Evolutionary conservation across 2,113 vertebrate genomes (phyloP).

Genomic region (Engystomops pustulosus): DNA sequence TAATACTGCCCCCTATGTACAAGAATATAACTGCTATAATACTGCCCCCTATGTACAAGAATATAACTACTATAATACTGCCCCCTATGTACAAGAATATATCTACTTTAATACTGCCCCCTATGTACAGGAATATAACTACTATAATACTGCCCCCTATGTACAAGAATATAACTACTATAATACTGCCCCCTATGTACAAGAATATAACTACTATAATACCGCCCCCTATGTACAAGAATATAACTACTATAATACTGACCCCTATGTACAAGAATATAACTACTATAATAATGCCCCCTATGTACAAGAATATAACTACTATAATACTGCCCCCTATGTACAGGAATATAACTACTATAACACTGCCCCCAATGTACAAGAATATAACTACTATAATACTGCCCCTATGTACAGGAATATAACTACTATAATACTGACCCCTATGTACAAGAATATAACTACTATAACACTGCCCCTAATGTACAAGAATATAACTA

Average conservation of each 20-base stretch:
- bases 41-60: not conserved
- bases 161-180: constrained; percentile 1
- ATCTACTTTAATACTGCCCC: not conserved
- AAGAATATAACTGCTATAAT: constrained; percentile 3
- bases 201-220: constrained; percentile 18
- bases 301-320: constrained; percentile 10
- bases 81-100: constrained; percentile 1
- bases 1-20: constrained; percentile 12
- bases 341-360: constrained; percentile 4
- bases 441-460: constrained; percentile 4
- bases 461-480: not conserved
- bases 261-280: not conserved
- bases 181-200: constrained; percentile 1
- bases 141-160: not conserved
- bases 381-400: constrained; percentile 15
- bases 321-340: not conserved
- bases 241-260: constrained; percentile 20
- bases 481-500: not conserved
- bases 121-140: constrained; percentile 2
- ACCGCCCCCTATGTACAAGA: not conserved
- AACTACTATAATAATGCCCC: constrained; percentile 13
- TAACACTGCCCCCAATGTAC: not conserved
- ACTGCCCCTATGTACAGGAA: not conserved
- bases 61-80: constrained; percentile 21
- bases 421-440: constrained; percentile 17